Percentiles rank a stretch among this genome's conserved stretches.
phyloP scores from a whole-genome alignment of 1,140 invertebrate genomes.

The Euwallacea similis region DNA sequence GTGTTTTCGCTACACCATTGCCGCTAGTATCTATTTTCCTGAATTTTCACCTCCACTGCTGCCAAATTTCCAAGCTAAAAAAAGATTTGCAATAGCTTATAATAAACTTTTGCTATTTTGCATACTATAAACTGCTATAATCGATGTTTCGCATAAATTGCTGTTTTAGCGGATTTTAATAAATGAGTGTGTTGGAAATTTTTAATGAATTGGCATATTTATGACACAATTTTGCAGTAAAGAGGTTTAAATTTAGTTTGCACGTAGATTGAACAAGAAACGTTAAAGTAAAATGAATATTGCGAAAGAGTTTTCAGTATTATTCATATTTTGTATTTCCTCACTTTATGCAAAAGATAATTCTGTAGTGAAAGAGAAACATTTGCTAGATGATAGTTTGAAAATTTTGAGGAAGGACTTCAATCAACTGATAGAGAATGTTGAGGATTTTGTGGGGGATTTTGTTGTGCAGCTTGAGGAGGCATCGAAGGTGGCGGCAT shows the following conservation, averaged over 20 bases:
- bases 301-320: no score
- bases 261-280: neutral
- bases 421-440: constrained; percentile 26
- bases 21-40: neutral
- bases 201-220: no score
- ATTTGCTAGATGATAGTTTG: constrained; percentile 14
- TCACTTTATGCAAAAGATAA: no score
- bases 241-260: neutral
- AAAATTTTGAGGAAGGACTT: constrained; percentile 29
- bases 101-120: neutral
- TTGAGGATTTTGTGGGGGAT: constrained; percentile 27
- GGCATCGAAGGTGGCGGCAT: neutral
- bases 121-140: no score
- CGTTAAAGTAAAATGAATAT: neutral
- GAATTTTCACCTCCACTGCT: no score
- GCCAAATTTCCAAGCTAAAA: no score
- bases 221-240: neutral
- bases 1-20: constrained; percentile 3
- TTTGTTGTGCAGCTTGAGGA: constrained; percentile 12
- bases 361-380: no score
- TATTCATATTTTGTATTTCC: no score
- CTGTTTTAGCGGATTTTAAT: neutral
- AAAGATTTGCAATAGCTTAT: neutral
- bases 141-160: no score
- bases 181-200: neutral